These are phyloP conservation scores for Drosophila sordidula DNA, from an alignment of 2,888 invertebrate genomes.

Conservation along the genomic window DNA sequence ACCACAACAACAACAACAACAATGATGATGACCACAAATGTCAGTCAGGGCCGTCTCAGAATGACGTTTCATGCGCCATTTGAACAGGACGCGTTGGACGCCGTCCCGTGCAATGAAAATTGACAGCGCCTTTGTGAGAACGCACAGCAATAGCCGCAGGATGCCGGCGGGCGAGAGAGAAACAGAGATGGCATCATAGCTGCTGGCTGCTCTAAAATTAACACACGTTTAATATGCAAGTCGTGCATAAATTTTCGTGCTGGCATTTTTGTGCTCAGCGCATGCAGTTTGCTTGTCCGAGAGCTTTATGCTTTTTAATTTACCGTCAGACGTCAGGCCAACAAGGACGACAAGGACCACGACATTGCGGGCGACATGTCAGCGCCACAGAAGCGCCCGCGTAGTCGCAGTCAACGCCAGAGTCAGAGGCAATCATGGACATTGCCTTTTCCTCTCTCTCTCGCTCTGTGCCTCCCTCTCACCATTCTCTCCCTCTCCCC, in stretches of 20 bases:
- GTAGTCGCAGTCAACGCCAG: constrained; percentile 37
- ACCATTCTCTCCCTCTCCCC: neutral
- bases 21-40: constrained; percentile 53
- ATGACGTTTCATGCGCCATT: constrained; percentile 67
- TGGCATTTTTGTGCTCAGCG: constrained; percentile 41
- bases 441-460: constrained; percentile 21
- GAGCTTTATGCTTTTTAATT: constrained; percentile 77
- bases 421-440: constrained; percentile 46
- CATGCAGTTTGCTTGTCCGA: constrained; percentile 47
- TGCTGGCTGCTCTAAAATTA: constrained; percentile 75
- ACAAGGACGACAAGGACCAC: constrained; percentile 60
- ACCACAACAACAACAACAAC: constrained; percentile 20
- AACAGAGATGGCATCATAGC: constrained; percentile 25
- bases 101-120: constrained; percentile 52
- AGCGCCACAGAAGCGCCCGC: constrained; percentile 51
- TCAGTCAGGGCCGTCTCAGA: constrained; percentile 52
- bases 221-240: constrained; percentile 81
- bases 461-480: neutral
- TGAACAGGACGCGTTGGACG: constrained; percentile 50
- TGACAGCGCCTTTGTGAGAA: constrained; percentile 59
- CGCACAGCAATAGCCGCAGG: constrained; percentile 43
- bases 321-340: constrained; percentile 72
- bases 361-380: constrained; percentile 73
- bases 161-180: constrained; percentile 16
- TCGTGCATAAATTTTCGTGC: constrained; percentile 75